phyloP scores from a whole-genome alignment of 2,113 vertebrate genomes.

The Andinoacara biseriatus region DNA sequence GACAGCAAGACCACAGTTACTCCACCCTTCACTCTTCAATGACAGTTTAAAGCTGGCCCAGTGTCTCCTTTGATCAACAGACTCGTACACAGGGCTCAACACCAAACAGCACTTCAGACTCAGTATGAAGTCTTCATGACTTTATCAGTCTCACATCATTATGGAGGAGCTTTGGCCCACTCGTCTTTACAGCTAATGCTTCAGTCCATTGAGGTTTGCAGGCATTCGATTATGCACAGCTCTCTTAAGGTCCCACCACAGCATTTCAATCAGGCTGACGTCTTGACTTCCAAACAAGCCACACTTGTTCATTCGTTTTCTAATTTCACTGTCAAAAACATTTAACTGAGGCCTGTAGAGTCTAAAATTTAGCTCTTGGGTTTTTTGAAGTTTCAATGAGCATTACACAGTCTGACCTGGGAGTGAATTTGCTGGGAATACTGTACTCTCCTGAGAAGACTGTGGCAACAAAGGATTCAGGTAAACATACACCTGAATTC shows the following conservation, averaged over 20 bases:
- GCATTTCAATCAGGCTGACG: neutral
- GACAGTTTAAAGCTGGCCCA: neutral
- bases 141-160: neutral
- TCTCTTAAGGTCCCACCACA: neutral
- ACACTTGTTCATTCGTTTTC: neutral
- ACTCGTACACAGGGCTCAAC: constrained; percentile 1
- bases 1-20: neutral
- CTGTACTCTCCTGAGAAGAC: neutral
- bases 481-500: neutral
- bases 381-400: neutral
- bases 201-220: neutral
- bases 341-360: neutral
- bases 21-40: neutral
- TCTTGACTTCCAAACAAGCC: neutral
- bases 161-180: neutral
- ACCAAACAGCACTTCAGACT: neutral
- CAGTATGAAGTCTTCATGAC: neutral
- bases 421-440: neutral
- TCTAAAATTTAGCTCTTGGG: neutral
- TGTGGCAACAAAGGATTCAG: neutral
- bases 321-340: neutral
- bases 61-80: neutral
- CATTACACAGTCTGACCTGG: neutral
- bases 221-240: neutral
- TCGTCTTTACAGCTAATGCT: neutral